These are phyloP conservation scores for Luffia ferchaultella DNA, from an alignment of 2,888 invertebrate species.

Conservation along the genomic window DNA sequence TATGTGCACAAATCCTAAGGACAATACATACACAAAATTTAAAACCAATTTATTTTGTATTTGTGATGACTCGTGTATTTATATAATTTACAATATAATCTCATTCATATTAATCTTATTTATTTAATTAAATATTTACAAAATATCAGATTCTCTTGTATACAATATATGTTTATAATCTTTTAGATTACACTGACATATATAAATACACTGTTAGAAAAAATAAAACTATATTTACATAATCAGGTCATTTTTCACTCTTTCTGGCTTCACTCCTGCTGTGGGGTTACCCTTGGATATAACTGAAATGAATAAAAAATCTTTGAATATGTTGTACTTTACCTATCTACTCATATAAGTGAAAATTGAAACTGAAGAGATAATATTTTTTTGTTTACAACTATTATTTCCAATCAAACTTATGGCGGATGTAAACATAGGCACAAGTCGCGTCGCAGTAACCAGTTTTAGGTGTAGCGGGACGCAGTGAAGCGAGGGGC, in stretches of 20 bases:
- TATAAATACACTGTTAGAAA: slow-evolving; percentile 60
- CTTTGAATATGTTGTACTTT: too few relatives aligned
- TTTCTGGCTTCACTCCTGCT: slow-evolving; percentile 41
- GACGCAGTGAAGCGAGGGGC: too few relatives aligned
- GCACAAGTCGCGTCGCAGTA: too few relatives aligned
- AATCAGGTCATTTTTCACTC: slow-evolving; percentile 36
- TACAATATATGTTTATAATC: slow-evolving; percentile 42
- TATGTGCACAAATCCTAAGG: slow-evolving; percentile 55
- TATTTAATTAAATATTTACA: slow-evolving; percentile 63
- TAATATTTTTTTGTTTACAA: too few relatives aligned
- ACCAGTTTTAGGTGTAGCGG: too few relatives aligned
- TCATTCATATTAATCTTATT: slow-evolving; percentile 48
- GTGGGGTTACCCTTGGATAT: slow-evolving; percentile 70
- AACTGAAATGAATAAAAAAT: slow-evolving; percentile 37
- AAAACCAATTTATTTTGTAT: slow-evolving; percentile 45
- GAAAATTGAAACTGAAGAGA: too few relatives aligned
- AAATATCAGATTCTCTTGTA: slow-evolving; percentile 63
- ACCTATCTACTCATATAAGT: too few relatives aligned
- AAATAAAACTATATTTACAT: slow-evolving; percentile 57
- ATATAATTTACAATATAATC: slow-evolving; percentile 67
- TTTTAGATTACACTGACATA: slow-evolving; percentile 58
- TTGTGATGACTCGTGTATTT: slow-evolving; percentile 56
- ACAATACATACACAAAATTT: slow-evolving; percentile 49
- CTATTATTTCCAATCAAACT: too few relatives aligned
- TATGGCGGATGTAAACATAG: too few relatives aligned